phyloP scores from a whole-genome alignment of 2,113 vertebrate genomes.

The Enhydra lutris region DNA sequence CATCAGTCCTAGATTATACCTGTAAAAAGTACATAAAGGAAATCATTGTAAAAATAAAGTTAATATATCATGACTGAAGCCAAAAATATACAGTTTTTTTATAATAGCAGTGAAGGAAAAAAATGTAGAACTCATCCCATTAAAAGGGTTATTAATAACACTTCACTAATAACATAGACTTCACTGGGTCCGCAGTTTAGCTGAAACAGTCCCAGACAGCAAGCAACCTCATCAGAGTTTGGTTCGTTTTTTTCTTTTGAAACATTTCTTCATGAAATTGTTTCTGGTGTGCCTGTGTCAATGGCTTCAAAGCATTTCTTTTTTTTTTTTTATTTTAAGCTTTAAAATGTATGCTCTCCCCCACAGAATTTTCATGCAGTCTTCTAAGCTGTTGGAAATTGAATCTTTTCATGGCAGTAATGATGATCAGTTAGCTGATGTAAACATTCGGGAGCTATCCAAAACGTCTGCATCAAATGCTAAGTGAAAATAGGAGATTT shows the following conservation, averaged over 20 bases:
- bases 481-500: not conserved
- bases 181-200: not conserved
- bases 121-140: not conserved
- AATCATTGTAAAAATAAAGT: not conserved
- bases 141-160: not conserved
- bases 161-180: not conserved
- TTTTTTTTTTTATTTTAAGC: not conserved
- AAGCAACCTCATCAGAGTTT: not conserved
- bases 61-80: not conserved
- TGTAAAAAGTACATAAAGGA: not conserved
- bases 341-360: not conserved
- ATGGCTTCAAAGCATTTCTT: conserved; percentile 3
- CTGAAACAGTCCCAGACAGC: not conserved
- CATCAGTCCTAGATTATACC: not conserved
- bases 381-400: not conserved
- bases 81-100: not conserved
- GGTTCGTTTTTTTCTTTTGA: not conserved
- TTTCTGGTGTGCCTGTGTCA: not conserved
- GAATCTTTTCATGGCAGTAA: not conserved
- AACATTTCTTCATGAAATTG: not conserved
- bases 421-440: not conserved
- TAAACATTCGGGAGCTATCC: not conserved
- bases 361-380: not conserved
- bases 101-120: not conserved
- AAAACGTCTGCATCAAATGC: not conserved